Percentiles rank a stretch among this genome's conserved stretches.
phyloP scores from a whole-genome alignment of 1,140 invertebrate species.

The Nomia melanderi region DNA sequence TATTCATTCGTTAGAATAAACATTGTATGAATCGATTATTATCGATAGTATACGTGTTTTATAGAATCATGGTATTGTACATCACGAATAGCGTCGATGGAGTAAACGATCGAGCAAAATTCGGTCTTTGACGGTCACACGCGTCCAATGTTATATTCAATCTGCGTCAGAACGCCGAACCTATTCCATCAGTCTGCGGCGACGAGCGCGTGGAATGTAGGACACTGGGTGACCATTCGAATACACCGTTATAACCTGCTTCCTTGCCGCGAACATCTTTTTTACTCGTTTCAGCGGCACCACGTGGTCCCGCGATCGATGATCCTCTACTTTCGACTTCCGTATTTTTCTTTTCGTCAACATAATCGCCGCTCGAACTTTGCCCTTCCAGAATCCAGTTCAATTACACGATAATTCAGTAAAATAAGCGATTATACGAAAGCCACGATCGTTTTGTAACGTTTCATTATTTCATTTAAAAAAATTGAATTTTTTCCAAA shows the following conservation, averaged over 20 bases:
- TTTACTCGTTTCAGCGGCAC: conserved; percentile 41
- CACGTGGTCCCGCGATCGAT: conserved; percentile 45
- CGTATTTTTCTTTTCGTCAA: conserved; percentile 14
- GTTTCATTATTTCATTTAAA: no score
- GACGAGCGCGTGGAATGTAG: conserved; percentile 70
- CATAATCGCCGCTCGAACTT: background rate
- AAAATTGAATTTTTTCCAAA: no score
- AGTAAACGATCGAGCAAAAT: background rate
- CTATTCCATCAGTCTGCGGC: conserved; percentile 31
- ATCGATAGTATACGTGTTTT: no score
- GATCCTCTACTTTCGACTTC: conserved; percentile 49
- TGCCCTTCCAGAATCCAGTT: background rate
- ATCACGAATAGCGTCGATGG: background rate
- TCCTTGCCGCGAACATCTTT: conserved; percentile 47
- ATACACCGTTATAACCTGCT: conserved; percentile 78
- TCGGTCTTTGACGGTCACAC: background rate
- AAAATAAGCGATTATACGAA: no score
- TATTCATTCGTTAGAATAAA: no score
- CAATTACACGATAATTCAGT: no score
- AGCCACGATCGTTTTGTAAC: no score
- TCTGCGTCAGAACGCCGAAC: background rate
- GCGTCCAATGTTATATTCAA: background rate
- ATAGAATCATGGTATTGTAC: no score
- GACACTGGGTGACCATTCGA: conserved; percentile 76
- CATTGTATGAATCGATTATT: no score